These are phyloP conservation scores for Xylota segnis DNA, from an alignment of 2,888 invertebrate species.

Conservation along the genomic window DNA sequence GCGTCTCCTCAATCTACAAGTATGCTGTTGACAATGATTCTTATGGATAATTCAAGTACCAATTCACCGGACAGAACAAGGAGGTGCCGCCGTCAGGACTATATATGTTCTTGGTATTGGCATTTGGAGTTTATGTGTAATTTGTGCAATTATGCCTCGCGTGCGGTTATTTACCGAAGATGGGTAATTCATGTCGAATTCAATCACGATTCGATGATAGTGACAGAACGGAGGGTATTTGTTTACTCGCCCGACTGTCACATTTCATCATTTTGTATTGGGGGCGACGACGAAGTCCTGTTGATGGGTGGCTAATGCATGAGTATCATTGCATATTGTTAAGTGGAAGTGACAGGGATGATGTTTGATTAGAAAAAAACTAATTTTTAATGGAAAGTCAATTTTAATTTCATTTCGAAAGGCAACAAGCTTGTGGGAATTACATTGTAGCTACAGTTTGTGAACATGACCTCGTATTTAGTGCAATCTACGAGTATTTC, in stretches of 20 bases:
- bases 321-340: not conserved
- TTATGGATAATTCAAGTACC: conserved; percentile 58
- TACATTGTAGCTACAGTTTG: too few relatives aligned
- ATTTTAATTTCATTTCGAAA: too few relatives aligned
- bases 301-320: not conserved
- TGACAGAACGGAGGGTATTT: conserved; percentile 21
- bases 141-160: conserved; percentile 60
- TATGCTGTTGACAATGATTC: conserved; percentile 54
- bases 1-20: conserved; percentile 42
- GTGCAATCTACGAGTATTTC: too few relatives aligned
- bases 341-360: conserved; percentile 3
- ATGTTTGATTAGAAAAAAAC: too few relatives aligned
- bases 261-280: conserved; percentile 30
- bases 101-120: conserved; percentile 27
- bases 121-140: conserved; percentile 53
- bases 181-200: conserved; percentile 61
- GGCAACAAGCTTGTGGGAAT: too few relatives aligned
- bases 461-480: too few relatives aligned
- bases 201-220: conserved; percentile 53
- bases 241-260: conserved; percentile 46
- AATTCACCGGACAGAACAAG: not conserved
- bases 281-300: not conserved
- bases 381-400: too few relatives aligned
- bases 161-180: conserved; percentile 55
- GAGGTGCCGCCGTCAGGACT: conserved; percentile 8